Conservation (phyloP, 2,797 vertebrate species). For the Ispidina picta region DNA sequence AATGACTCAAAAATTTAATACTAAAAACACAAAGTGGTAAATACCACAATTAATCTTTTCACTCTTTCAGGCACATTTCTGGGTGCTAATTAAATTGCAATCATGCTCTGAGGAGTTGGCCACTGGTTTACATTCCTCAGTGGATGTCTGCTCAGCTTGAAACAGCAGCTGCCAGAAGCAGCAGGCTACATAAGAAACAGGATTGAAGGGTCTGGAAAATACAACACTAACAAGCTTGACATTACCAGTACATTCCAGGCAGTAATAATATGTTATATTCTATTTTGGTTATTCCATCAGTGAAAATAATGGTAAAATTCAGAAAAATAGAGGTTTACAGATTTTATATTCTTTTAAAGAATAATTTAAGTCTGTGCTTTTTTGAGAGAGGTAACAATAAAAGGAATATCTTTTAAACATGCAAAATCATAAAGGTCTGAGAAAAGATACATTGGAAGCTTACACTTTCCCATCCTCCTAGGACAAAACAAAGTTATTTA, state of each 20-base stretch:
- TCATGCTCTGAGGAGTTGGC: neutral
- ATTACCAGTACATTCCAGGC: neutral
- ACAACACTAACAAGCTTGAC: neutral
- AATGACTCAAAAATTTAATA: neutral
- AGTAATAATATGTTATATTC: neutral
- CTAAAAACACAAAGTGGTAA: neutral
- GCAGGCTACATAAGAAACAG: neutral
- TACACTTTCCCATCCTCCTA: neutral
- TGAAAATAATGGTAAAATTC: neutral
- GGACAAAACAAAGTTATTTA: neutral
- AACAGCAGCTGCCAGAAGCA: constrained; percentile 1
- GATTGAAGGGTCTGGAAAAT: neutral
- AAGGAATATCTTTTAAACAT: neutral
- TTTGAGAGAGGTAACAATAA: neutral
- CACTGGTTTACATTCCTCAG: neutral
- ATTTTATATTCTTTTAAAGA: neutral
- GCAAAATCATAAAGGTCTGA: neutral
- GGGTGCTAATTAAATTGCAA: constrained; percentile 18
- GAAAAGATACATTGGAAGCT: neutral
- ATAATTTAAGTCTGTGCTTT: neutral
- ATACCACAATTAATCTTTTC: neutral
- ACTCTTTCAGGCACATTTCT: neutral
- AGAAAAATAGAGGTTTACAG: neutral
- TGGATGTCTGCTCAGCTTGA: neutral
- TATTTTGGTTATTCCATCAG: neutral